Evolutionary conservation across 1,140 invertebrate genomes (phyloP).

Genomic region (Bombus picipes): DNA sequence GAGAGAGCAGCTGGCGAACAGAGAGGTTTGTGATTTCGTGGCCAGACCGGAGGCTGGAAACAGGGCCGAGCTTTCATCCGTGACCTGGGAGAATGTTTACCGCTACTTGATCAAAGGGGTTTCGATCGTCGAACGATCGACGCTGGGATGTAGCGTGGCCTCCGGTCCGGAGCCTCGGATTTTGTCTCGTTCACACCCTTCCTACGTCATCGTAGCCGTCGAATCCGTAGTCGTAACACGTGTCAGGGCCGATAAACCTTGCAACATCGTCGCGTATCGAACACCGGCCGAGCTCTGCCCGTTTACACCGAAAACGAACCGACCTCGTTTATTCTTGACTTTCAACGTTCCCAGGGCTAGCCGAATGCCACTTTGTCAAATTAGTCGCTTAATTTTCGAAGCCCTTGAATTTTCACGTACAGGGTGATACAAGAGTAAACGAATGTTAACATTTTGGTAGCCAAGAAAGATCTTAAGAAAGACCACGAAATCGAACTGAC

Average conservation of each 20-base stretch:
- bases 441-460: no score
- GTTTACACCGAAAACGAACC: neutral
- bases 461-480: no score
- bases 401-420: neutral
- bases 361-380: neutral
- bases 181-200: slow-evolving; percentile 44
- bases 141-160: slow-evolving; percentile 15
- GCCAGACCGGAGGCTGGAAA: slow-evolving; percentile 55
- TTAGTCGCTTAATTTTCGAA: neutral
- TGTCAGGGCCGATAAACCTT: slow-evolving; percentile 53
- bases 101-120: slow-evolving; percentile 73
- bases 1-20: neutral
- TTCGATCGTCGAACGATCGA: slow-evolving; percentile 59
- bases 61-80: slow-evolving; percentile 71
- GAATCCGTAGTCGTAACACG: slow-evolving; percentile 23
- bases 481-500: no score
- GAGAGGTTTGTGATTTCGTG: slow-evolving; percentile 43
- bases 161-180: slow-evolving; percentile 12
- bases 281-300: neutral
- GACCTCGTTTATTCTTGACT: slow-evolving; percentile 35
- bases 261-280: slow-evolving; percentile 17
- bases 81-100: slow-evolving; percentile 75
- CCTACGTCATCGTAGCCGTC: slow-evolving; percentile 27
- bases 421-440: neutral
- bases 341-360: neutral